Evolutionary conservation across 2,888 invertebrate genomes (phyloP), one percentile per base, ranked within the genome.

Genomic region (Fabriciana adippe): DNA sequence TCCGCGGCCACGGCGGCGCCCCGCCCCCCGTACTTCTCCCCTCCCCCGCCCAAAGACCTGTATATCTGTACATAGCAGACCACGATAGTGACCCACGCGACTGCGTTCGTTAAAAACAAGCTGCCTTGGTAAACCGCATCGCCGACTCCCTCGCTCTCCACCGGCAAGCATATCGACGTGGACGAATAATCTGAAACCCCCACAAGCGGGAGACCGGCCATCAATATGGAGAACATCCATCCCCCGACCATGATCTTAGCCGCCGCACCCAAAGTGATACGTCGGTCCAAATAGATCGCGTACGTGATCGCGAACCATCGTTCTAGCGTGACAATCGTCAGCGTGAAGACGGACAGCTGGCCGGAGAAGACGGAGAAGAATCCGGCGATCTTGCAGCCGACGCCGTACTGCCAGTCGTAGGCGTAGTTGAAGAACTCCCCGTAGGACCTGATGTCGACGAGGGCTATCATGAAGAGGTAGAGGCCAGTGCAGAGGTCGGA

Each of bases 371-470:
- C 96, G 0, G 97, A 97, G 62, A 98, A 89, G 82, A 98, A 97
- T 0, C 98, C 98, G 0, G 97, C 97, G 11, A 96, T 93, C 81
- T 96, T 95, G 84, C 98, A 98, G 0, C 98, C 97, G 55, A 94
- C 84, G 63, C 97, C 96, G 70, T 92, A 92, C 87, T 98, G 98
- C 98, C 98, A 98, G 79, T 96, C 95, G 78, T 96, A 97, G 3
- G 98, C 98, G 84, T 96, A 96, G 85, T 97, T 97, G 86, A 97
- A 97, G 89, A 97, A 98, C 73, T 95, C 95, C 2, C 97, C 97
- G 78, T 96, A 95, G 0, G 97, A 97, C 75, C 95, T 95, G 0
- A 96, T 92, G 86, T 98, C 98, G 79, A 97, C 96, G 0, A 96
- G 94, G 0, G 98, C 98, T 51, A 98, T 93, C 81, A 98, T 93